Evolutionary conservation across 2,888 invertebrate genomes (phyloP), one percentile per base, ranked within the genome.

Genomic region (Clistopyga incitator): DNA sequence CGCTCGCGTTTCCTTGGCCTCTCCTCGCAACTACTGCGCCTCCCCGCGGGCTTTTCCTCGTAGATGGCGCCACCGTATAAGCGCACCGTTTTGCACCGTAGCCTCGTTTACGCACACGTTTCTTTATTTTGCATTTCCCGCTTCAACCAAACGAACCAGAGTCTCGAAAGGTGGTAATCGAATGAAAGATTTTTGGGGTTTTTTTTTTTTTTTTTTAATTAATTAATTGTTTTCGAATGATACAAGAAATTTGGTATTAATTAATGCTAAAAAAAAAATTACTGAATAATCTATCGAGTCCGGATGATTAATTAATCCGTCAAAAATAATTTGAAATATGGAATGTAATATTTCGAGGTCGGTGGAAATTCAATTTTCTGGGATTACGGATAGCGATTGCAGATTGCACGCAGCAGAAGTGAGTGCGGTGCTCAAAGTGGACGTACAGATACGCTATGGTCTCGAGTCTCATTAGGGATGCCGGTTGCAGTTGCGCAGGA

Each of bases 401-500:
- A 38, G 38, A 38, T 38, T 38, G 38, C 47, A 47, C 47, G 47
- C 15, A n/a, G 52, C 20, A n/a, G 18, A 52, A 52, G 52, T 52
- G 18, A 52, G 52, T 20, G 18, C 52, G 4, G 52, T 20, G 52
- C 18, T 8, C 11, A 6, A 54, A 20, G 52, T 20, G 18, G 18
- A 50, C 18, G 10, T 50, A 50, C 10, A 11, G 25, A 11, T 29
- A 25, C 56, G 56, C 23, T 29, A 23, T 29, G 6, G 56, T 25
- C 25, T 59, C 56, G n/a, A 61, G n/a, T 15, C 61, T 61, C 34
- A 29, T 29, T 10, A 34, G 34, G 34, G 61, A 34, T n/a, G 61
- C n/a, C 61, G 47, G 45, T 67, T 77, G 68, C 56, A 72, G 68
- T 78, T 64, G 68, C 68, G 72, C 84, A 84, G 84, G 84, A 84